Base-by-base conservation (phyloP, 2,797 vertebrate species). In the Myotis myotis region DNA sequence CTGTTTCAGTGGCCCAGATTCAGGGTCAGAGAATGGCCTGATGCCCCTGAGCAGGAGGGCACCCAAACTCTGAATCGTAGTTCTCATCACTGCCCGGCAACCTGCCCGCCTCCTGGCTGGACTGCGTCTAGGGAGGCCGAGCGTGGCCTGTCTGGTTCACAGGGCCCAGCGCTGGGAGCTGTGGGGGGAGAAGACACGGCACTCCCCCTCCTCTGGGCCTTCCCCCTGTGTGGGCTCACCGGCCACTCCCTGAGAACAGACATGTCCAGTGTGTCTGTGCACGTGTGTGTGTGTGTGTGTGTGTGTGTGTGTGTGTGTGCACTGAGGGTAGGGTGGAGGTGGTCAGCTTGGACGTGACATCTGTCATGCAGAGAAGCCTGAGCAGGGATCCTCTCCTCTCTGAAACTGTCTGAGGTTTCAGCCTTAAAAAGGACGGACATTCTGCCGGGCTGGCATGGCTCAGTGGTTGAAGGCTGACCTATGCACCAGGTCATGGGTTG, bases 261-360 rank as follows among this genome's bases (percentile, higher is more conserved):
- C 13, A 7, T 12, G 15, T 4, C 5, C 13, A 9, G 5, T 6
- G 5, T 23, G 66, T 78, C 25, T 28, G 13, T 22, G 38, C 0
- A 0, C 15, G 5, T 1, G 2, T 11, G 8, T 30, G 53, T 78
- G 20, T 23, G 17, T 25, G 47, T 8, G 23, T 38, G 3, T 41
- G 47, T 7, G 4, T 30, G 53, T 78, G 20, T 23, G 17, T 25
- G 47, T 8, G 23, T 38, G 3, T 41, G 47, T 7, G 4, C 12
- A 30, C 3, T 16, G 20, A 36, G 3, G 12, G 9, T 55, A 30
- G 44, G 68, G 66, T n/a, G 57, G 57, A 28, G 57, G 25, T 28
- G 57, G 57, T 23, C 76, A 51, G 51, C 53, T 17, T 33, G 68
- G 78, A 85, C 20, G 74, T 9, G 51, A 55, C 11, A 1, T 51